Conservation (phyloP, 2,113 vertebrate species). For the Xyrauchen texanus region DNA sequence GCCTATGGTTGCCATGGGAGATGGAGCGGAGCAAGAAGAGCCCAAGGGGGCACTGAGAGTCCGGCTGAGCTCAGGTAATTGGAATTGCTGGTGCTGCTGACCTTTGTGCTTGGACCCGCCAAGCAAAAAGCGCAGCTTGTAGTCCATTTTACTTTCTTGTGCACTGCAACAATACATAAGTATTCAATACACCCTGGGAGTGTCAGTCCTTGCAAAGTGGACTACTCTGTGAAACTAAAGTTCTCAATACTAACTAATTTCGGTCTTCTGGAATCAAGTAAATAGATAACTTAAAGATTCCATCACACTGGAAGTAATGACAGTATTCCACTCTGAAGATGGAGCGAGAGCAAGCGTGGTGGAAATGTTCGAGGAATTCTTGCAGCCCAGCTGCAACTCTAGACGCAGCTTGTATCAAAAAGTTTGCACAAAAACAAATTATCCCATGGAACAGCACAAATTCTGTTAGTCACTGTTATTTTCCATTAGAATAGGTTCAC, state of each 20-base stretch:
- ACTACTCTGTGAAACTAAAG: neutral
- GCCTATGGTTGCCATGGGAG: slow-evolving; percentile 70
- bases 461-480: neutral
- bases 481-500: slow-evolving; percentile 38
- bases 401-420: slow-evolving; percentile 72
- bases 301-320: slow-evolving; percentile 86
- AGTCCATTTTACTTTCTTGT: slow-evolving; percentile 99
- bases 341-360: too few species aligned
- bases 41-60: slow-evolving; percentile 88
- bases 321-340: slow-evolving; percentile 69
- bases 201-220: slow-evolving; percentile 40
- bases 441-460: slow-evolving; percentile 37
- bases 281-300: slow-evolving; percentile 78
- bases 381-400: slow-evolving; percentile 76
- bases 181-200: slow-evolving; percentile 67
- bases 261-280: slow-evolving; percentile 73
- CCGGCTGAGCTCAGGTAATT: slow-evolving; percentile 93
- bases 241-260: slow-evolving; percentile 48
- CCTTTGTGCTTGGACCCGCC: slow-evolving; percentile 99
- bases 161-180: slow-evolving; percentile 99
- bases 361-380: too few species aligned
- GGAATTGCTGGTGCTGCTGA: slow-evolving; percentile 91
- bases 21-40: slow-evolving; percentile 77
- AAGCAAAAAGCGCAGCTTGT: slow-evolving; percentile 99
- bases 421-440: neutral